A percentile compares a stretch with the other conserved stretches of the same genome.
Evolutionary conservation across 2,797 vertebrate genomes (phyloP).

Genomic region (Eulemur mongoz): DNA sequence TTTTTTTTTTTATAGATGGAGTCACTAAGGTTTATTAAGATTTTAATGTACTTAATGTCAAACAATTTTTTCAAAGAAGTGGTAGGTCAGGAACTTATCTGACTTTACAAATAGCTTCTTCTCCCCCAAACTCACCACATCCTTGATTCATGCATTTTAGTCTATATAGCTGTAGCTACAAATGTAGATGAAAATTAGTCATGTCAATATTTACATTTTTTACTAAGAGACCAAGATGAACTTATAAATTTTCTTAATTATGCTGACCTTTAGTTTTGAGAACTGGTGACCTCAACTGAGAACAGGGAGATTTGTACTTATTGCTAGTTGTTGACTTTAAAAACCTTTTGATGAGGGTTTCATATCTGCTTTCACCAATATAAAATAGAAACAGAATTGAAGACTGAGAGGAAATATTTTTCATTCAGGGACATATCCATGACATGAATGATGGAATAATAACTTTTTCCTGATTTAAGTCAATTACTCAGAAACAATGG

Average conservation of each 20-base stretch:
- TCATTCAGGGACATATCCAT: conserved; percentile 74
- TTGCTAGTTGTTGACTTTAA: conserved; percentile 22
- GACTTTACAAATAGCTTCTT: not conserved
- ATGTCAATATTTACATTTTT: not conserved
- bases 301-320: not conserved
- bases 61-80: not conserved
- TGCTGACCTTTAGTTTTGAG: not conserved
- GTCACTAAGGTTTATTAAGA: not conserved
- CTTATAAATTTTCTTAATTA: not conserved
- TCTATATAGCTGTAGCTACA: not conserved
- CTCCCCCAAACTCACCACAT: not conserved
- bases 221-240: not conserved
- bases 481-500: conserved; percentile 74
- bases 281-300: not conserved
- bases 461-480: conserved; percentile 68
- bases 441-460: conserved; percentile 79
- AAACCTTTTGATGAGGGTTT: conserved; percentile 44
- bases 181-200: not conserved
- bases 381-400: conserved; percentile 60
- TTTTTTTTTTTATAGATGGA: not conserved
- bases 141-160: not conserved
- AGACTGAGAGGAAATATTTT: conserved; percentile 59
- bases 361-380: conserved; percentile 21
- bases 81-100: not conserved
- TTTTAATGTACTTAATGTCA: not conserved